Percentiles rank a stretch among this genome's conserved stretches.
Conservation (phyloP, 2,797 vertebrate genomes). For the Manis javanica region DNA sequence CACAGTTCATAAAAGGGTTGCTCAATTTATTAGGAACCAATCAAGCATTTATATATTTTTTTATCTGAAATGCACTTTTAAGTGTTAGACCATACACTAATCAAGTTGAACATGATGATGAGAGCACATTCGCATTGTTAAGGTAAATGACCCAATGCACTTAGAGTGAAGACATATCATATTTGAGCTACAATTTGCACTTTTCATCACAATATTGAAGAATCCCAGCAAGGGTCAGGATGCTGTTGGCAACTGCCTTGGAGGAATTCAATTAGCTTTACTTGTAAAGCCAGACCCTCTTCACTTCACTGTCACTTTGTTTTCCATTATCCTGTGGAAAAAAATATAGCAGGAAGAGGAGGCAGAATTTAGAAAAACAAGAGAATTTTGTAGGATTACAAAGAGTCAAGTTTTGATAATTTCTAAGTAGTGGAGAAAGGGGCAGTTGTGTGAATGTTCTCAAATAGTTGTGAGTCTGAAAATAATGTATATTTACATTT, state of each 20-base stretch:
- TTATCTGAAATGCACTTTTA: slow-evolving; percentile 89
- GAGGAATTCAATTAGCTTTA: slow-evolving; percentile 69
- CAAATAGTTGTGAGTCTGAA: not conserved
- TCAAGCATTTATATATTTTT: slow-evolving; percentile 88
- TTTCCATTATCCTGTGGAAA: slow-evolving; percentile 52
- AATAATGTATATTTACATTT: not conserved
- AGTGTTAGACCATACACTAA: slow-evolving; percentile 89
- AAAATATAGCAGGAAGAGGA: slow-evolving; percentile 38
- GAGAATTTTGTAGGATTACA: not conserved
- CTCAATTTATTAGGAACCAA: slow-evolving; percentile 89
- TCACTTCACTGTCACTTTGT: slow-evolving; percentile 46
- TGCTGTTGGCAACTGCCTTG: slow-evolving; percentile 67
- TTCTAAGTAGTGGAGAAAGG: not conserved
- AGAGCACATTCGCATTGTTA: slow-evolving; percentile 88
- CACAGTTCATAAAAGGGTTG: slow-evolving; percentile 86
- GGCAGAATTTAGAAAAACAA: not conserved
- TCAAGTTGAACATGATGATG: slow-evolving; percentile 89
- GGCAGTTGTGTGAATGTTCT: not conserved
- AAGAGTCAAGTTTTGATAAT: not conserved
- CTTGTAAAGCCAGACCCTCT: not conserved
- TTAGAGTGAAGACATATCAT: slow-evolving; percentile 84
- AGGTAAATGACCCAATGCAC: slow-evolving; percentile 89
- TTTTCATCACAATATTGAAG: slow-evolving; percentile 84
- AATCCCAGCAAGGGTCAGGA: slow-evolving; percentile 76
- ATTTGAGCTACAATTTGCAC: slow-evolving; percentile 87